Evolutionary conservation across 2,888 invertebrate genomes (phyloP), one percentile per base, ranked within the genome.

Genomic region (Thereva unica): DNA sequence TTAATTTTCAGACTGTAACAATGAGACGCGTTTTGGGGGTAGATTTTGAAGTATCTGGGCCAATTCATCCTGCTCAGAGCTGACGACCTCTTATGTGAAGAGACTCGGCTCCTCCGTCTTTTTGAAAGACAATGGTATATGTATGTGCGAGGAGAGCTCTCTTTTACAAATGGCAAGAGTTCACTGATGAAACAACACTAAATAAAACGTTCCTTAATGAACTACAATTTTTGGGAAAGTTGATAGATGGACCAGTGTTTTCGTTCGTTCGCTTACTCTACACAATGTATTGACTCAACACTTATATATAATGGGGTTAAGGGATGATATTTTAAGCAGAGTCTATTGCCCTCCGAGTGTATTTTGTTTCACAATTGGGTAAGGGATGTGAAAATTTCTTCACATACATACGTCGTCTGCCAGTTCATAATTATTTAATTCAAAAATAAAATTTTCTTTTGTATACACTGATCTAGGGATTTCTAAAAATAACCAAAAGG

Each of bases 11-110:
- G 41, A 37, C 50, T 23, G 49, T 7, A 50, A 50, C 34, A 50
- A 50, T 61, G 61, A 61, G 61, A 23, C 50, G 50, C 61, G 12
- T 35, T 50, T 61, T 38, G 23, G 23, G 23, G 23, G 23, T 23
- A 23, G 23, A 50, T 40, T 61, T 61, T 61, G 41, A 50, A 61
- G 50, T 61, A 50, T 50, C 41, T 40, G 34, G 61, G 23, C 61
- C 50, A 61, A 61, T 61, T 47, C 50, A 61, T 61, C 40, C 50
- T 50, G 23, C 40, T 8, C 34, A 23, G 41, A n/a, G 41, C 61
- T 61, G 50, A 61, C 61, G 50, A 61, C 50, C 50, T 61, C 61
- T 61, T 61, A 61, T 61, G 40, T 61, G 61, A 23, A n/a, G 49
- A 59, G 41, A 44, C 41, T 61, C 4, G 40, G 61, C 38, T 61